Evolutionary conservation across 2,113 vertebrate genomes (phyloP).

Genomic region (Menura novaehollandiae): DNA sequence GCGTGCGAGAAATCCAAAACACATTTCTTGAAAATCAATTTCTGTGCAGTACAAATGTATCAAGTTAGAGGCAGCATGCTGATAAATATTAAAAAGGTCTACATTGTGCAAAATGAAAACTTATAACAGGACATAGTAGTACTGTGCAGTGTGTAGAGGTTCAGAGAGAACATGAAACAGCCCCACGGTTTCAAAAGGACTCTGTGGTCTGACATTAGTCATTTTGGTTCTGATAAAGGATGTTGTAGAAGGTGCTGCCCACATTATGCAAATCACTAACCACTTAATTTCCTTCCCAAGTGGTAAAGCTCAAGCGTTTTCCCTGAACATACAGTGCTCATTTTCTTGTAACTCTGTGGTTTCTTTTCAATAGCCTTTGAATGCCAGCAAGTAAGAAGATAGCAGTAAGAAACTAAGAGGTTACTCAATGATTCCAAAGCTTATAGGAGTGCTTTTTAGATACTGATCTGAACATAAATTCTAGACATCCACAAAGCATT

Average conservation of each 20-base stretch:
- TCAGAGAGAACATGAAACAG: conserved; percentile 35
- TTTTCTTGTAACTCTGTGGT: conserved; percentile 54
- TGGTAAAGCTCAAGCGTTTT: background rate
- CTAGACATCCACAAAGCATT: conserved; percentile 39
- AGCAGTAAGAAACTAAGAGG: conserved; percentile 9
- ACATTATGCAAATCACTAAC: conserved; percentile 52
- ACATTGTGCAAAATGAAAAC: conserved; percentile 71
- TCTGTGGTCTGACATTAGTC: conserved; percentile 62
- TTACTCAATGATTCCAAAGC: conserved; percentile 51
- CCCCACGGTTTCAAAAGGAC: background rate
- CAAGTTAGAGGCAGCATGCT: conserved; percentile 60
- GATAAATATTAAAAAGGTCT: conserved; percentile 84
- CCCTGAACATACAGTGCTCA: conserved; percentile 47
- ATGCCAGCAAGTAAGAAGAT: conserved; percentile 25
- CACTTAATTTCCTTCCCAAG: conserved; percentile 45
- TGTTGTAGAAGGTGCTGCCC: conserved; percentile 26
- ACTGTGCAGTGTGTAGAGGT: background rate
- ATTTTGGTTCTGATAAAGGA: conserved; percentile 51
- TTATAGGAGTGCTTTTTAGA: conserved; percentile 26
- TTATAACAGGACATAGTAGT: conserved; percentile 20
- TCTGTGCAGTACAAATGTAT: conserved; percentile 67
- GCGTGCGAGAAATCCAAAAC: conserved; percentile 77
- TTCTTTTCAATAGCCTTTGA: conserved; percentile 14
- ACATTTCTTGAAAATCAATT: conserved; percentile 88
- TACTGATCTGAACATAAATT: conserved; percentile 45